Conservation (phyloP, 2,888 invertebrate genomes). For the Scaptodrosophila latifasciaeformis region DNA sequence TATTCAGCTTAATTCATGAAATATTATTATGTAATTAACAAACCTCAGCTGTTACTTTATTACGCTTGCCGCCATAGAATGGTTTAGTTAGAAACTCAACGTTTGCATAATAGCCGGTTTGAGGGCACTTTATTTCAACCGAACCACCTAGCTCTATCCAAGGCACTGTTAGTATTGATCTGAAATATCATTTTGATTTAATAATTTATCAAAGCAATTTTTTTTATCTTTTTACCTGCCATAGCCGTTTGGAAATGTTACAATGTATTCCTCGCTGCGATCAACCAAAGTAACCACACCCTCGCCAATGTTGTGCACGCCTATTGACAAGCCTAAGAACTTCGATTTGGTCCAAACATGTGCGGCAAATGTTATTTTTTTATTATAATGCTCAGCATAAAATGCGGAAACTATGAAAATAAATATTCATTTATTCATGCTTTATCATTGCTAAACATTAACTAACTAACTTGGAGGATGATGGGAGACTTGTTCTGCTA, state of each 20-base stretch:
- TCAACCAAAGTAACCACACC: constrained; percentile 94
- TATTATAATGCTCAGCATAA: constrained; percentile 96
- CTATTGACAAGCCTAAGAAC: constrained; percentile 97
- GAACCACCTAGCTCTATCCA: constrained; percentile 99
- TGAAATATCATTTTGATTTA: constrained; percentile 62
- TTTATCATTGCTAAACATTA: constrained; percentile 2
- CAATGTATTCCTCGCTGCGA: constrained; percentile 93
- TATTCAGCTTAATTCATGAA: constrained; percentile 47
- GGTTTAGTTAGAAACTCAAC: constrained; percentile 98
- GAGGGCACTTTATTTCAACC: constrained; percentile 90
- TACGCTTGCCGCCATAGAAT: constrained; percentile 97
- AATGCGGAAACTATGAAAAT: constrained; percentile 90
- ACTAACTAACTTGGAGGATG: constrained; percentile 91
- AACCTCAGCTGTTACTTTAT: constrained; percentile 90
- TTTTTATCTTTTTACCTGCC: constrained; percentile 82
- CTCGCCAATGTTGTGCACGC: constrained; percentile 97
- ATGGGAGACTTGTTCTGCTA: constrained; percentile 99
- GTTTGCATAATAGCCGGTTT: constrained; percentile 94
- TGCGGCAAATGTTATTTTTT: constrained; percentile 93
- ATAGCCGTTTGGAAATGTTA: constrained; percentile 99
- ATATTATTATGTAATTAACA: constrained; percentile 29
- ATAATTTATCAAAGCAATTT: background rate
- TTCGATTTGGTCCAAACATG: constrained; percentile 99
- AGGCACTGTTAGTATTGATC: constrained; percentile 97
- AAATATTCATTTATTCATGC: background rate